Evolutionary conservation across 1,140 invertebrate species (phyloP), one percentile per base, ranked within the genome.

Genomic region (Ladona fulva): DNA sequence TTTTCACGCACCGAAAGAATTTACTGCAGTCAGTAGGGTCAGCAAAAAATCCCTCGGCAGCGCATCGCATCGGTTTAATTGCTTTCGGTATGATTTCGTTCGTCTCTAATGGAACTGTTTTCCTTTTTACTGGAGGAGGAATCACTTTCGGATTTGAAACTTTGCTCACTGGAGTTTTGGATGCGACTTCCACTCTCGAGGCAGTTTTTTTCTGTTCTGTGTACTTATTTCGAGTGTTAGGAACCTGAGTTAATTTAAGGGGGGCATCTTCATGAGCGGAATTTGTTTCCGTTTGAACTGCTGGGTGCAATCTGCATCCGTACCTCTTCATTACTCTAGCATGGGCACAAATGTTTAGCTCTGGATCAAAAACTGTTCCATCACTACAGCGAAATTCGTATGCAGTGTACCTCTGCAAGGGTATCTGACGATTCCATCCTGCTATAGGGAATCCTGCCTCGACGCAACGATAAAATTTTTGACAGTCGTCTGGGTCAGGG

Each of bases 281-380:
- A 12, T 66, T 66, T 1, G 16, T 22, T 66, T 22, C 52, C n/a
- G 5, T 66, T 1, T 6, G 1, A 16, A 66, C 52, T 16, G 52
- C 14, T 16, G 14, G 14, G 14, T 19, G 3, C 14, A 66, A 22
- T 6, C 84, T 85, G 80, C 90, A 91, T 81, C 90, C 88, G 24
- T 83, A 77, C 25, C 89, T 85, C 77, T 85, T 89, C 79, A 89
- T 90, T n/a, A 87, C 89, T 77, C 86, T 85, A 7, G 91, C 89
- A 84, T 91, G 88, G 79, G 91, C 92, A 82, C 92, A 94, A 77
- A 89, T 85, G 79, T 88, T 87, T n/a, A 85, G 87, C 0, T 87
- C 84, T 19, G 89, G 87, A 81, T 93, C 92, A 79, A 90, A 94
- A 11, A 93, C 90, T 1, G 91, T 93, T 37, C 91, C 91, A 74